Conservation (phyloP, 2,113 vertebrate genomes). For the Lethenteron camtschaticum region DNA sequence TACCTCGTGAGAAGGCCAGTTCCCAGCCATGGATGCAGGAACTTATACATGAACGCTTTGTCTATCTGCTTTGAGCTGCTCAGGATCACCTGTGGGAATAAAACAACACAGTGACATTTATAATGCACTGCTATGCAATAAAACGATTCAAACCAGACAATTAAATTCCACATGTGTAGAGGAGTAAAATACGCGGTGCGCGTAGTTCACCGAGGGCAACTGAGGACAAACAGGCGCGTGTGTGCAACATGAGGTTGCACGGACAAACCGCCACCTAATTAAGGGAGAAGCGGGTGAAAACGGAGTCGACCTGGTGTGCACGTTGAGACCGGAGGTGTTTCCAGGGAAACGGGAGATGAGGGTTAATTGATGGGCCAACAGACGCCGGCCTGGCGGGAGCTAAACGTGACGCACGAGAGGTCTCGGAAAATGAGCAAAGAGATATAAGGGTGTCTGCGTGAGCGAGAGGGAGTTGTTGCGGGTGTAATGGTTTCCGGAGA, state of each 20-base stretch:
- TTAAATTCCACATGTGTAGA: background rate
- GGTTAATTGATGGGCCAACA: too few relatives aligned
- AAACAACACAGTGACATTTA: background rate
- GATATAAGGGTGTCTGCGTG: too few relatives aligned
- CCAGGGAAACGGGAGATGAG: too few relatives aligned
- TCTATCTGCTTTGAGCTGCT: conserved; percentile 46
- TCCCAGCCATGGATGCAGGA: conserved; percentile 78
- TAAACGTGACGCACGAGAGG: too few relatives aligned
- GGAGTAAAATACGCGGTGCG: background rate
- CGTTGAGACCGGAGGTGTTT: too few relatives aligned
- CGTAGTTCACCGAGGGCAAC: background rate
- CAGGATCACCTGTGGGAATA: conserved; percentile 30
- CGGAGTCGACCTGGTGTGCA: too few relatives aligned
- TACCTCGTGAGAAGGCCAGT: conserved; percentile 79
- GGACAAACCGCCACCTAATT: background rate
- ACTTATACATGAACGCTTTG: conserved; percentile 43
- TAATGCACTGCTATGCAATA: background rate
- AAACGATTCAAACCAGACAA: background rate
- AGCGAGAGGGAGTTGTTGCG: too few relatives aligned
- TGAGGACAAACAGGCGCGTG: background rate
- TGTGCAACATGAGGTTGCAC: background rate
- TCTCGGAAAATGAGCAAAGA: too few relatives aligned
- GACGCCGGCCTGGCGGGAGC: too few relatives aligned
- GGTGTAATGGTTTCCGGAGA: too few relatives aligned
- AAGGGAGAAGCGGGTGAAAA: background rate